phyloP scores from a whole-genome alignment of 2,113 vertebrate species.

The Marcusenius ussheri region DNA sequence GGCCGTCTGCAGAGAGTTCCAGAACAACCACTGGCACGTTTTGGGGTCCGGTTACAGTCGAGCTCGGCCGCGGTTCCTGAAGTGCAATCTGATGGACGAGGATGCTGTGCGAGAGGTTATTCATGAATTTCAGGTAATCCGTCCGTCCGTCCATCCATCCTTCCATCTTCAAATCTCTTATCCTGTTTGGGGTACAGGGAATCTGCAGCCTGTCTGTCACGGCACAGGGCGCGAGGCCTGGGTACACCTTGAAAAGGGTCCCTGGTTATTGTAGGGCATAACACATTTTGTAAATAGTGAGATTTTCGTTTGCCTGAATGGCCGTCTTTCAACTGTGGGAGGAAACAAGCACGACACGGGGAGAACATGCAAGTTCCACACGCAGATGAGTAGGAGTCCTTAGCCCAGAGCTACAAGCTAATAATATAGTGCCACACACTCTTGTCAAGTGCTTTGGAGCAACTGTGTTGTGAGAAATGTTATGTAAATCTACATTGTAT shows the following conservation, averaged over 20 bases:
- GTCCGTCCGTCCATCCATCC: too few relatives aligned
- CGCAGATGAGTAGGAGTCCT: background rate
- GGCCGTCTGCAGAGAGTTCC: slow-evolving; percentile 81
- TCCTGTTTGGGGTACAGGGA: background rate
- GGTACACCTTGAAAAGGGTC: background rate
- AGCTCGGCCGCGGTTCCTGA: slow-evolving; percentile 75
- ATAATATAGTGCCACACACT: background rate
- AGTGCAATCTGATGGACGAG: slow-evolving; percentile 77
- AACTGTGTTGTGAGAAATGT: background rate
- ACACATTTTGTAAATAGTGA: background rate
- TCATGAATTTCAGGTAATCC: slow-evolving; percentile 74
- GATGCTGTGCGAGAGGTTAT: slow-evolving; percentile 71
- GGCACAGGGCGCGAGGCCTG: background rate
- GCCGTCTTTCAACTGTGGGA: background rate
- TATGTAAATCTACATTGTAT: background rate
- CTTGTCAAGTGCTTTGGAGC: background rate
- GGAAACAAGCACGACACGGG: background rate
- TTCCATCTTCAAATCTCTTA: background rate
- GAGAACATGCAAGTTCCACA: background rate
- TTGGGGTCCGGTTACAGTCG: slow-evolving; percentile 77
- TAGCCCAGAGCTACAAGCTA: background rate
- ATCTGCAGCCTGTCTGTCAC: background rate
- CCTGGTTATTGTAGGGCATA: background rate
- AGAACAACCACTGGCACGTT: slow-evolving; percentile 69
- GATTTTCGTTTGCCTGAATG: background rate